A percentile compares a stretch with the other conserved stretches of the same genome.
Evolutionary conservation across 1,140 invertebrate genomes (phyloP).

Genomic region (Steinernema khuongi): DNA sequence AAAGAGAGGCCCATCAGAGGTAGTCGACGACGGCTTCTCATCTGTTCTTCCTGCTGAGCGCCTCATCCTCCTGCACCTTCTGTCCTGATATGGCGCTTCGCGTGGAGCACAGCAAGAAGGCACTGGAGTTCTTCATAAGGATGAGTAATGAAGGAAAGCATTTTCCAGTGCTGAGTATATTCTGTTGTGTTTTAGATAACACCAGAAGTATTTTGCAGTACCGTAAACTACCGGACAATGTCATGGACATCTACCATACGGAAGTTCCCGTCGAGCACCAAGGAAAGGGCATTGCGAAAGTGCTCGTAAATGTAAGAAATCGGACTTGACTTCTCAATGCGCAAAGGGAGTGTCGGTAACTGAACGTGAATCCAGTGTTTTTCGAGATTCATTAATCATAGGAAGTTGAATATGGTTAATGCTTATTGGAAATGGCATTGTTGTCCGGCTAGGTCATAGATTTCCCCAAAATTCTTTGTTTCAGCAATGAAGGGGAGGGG

Average conservation of each 20-base stretch:
- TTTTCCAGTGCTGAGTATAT: not conserved
- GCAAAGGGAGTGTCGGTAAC: too few species aligned
- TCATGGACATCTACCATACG: constrained; percentile 42
- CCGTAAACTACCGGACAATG: constrained; percentile 35
- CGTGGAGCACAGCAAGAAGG: constrained; percentile 38
- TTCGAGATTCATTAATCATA: too few species aligned
- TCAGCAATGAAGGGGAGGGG: too few species aligned
- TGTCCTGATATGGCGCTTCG: constrained; percentile 15
- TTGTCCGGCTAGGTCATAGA: too few species aligned
- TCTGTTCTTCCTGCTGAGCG: too few species aligned
- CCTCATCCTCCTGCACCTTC: too few species aligned
- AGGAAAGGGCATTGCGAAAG: constrained; percentile 39
- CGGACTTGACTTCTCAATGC: too few species aligned
- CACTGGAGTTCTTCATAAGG: constrained; percentile 40
- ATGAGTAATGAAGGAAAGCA: constrained; percentile 27
- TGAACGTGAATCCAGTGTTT: too few species aligned
- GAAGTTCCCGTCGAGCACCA: constrained; percentile 36
- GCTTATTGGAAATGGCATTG: not conserved
- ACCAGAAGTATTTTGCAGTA: constrained; percentile 25
- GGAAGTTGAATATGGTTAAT: not conserved
- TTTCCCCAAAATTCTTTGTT: too few species aligned
- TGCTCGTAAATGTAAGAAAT: constrained; percentile 36
- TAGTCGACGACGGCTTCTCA: too few species aligned
- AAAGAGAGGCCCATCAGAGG: too few species aligned
- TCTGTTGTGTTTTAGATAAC: constrained; percentile 6